A percentile compares a stretch with the other conserved stretches of the same genome.
These are phyloP conservation scores for Bos indicus DNA, from an alignment of 2,113 vertebrate genomes.

Conservation along the genomic window DNA sequence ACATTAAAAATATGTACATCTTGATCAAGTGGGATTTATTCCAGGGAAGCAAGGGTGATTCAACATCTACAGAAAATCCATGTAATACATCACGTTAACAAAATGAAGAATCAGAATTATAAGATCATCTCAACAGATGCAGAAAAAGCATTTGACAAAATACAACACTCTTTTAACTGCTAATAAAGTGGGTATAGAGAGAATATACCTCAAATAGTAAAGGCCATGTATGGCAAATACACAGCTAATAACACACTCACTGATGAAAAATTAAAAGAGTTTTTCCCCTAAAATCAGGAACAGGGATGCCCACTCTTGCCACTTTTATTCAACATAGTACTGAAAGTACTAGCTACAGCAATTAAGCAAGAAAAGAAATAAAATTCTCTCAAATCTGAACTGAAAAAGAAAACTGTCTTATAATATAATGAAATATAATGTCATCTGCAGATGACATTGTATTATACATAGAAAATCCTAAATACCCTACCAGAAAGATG, in stretches of 20 bases:
- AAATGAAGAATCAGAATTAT: not conserved
- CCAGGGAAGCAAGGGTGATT: not conserved
- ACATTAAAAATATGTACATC: not conserved
- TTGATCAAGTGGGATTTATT: not conserved
- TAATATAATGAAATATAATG: not conserved
- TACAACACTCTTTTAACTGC: not conserved
- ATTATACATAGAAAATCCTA: not conserved
- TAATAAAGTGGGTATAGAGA: not conserved
- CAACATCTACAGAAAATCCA: not conserved
- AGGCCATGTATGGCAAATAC: not conserved
- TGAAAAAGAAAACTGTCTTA: not conserved
- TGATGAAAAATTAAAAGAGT: not conserved
- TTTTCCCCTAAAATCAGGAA: not conserved
- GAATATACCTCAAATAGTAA: not conserved
- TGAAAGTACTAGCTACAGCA: not conserved
- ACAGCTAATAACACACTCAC: not conserved
- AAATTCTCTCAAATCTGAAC: not conserved
- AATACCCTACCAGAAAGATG: not conserved
- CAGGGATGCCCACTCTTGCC: not conserved
- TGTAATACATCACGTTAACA: not conserved
- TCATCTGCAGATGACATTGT: not conserved
- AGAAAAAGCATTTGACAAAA: not conserved
- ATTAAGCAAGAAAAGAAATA: not conserved
- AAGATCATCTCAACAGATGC: not conserved
- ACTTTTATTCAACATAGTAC: not conserved